These are phyloP conservation scores for Peromyscus nudipes DNA, from an alignment of 2,797 vertebrate species.

Conservation along the genomic window DNA sequence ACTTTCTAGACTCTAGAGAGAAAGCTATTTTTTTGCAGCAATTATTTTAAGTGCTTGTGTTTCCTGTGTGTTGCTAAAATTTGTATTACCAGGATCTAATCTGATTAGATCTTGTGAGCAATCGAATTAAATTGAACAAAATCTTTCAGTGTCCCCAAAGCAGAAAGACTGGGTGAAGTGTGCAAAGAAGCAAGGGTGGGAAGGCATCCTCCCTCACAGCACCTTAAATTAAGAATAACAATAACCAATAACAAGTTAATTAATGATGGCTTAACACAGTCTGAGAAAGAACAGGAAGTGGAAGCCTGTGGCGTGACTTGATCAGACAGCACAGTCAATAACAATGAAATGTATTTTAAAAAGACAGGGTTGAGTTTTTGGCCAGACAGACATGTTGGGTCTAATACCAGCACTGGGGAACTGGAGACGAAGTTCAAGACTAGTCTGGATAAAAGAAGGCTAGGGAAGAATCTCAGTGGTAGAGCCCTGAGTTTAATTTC, in stretches of 20 bases:
- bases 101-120: slow-evolving; percentile 7
- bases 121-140: slow-evolving; percentile 46
- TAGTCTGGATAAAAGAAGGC: neutral
- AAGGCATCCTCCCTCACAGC: neutral
- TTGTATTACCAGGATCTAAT: slow-evolving; percentile 55
- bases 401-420: neutral
- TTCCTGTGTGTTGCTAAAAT: slow-evolving; percentile 45
- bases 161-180: slow-evolving; percentile 30
- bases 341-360: slow-evolving; percentile 49
- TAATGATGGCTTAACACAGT: slow-evolving; percentile 23
- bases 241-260: neutral
- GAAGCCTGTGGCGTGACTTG: neutral
- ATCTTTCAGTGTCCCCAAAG: slow-evolving; percentile 11
- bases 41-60: slow-evolving; percentile 62
- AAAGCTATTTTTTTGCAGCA: slow-evolving; percentile 39
- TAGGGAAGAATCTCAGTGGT: neutral
- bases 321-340: slow-evolving; percentile 29
- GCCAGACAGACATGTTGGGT: neutral
- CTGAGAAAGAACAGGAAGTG: slow-evolving; percentile 24
- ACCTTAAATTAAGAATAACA: slow-evolving; percentile 43
- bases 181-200: neutral
- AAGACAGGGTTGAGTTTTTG: neutral
- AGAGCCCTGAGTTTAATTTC: neutral
- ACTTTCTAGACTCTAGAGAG: slow-evolving; percentile 1
- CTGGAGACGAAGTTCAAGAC: neutral